Conservation (phyloP, 92 coral and sea anemone species). For the Umimayanthus kanabou region DNA sequence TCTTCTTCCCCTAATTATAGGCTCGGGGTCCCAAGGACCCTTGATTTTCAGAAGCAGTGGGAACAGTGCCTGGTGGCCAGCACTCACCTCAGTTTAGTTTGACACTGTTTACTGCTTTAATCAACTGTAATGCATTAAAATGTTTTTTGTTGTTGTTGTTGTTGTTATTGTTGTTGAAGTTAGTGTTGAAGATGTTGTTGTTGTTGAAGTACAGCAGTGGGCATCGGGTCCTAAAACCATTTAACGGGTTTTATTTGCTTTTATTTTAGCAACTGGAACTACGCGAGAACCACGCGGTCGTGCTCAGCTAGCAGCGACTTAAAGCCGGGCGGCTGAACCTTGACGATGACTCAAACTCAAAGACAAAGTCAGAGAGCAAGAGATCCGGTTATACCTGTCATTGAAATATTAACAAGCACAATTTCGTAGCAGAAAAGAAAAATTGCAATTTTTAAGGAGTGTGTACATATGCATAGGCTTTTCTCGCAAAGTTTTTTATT, state of each 20-base stretch:
- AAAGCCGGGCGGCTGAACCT: not conserved
- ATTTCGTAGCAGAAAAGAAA: not conserved
- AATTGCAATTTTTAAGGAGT: not conserved
- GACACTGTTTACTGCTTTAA: too few species aligned
- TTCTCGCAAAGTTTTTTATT: not conserved
- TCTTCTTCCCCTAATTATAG: too few species aligned
- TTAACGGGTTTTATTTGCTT: not conserved
- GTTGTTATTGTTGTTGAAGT: too few species aligned
- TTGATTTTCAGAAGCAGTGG: too few species aligned
- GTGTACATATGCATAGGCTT: not conserved
- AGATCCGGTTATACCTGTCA: not conserved
- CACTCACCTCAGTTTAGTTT: too few species aligned
- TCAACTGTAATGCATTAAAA: too few species aligned
- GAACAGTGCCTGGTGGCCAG: too few species aligned
- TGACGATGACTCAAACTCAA: not conserved
- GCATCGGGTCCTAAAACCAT: not conserved
- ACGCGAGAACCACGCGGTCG: slow-evolving; percentile 89
- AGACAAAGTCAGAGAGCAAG: not conserved
- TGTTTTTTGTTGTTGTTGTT: too few species aligned
- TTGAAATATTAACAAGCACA: not conserved
- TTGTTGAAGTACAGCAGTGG: not conserved
- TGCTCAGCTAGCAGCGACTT: slow-evolving; percentile 59
- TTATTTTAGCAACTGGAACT: slow-evolving; percentile 71
- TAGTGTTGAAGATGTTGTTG: too few species aligned
- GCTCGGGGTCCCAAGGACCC: too few species aligned